phyloP scores from a whole-genome alignment of 30 jellyfish, hydroid and myxozoan genomes.

The Turritopsis rubra region DNA sequence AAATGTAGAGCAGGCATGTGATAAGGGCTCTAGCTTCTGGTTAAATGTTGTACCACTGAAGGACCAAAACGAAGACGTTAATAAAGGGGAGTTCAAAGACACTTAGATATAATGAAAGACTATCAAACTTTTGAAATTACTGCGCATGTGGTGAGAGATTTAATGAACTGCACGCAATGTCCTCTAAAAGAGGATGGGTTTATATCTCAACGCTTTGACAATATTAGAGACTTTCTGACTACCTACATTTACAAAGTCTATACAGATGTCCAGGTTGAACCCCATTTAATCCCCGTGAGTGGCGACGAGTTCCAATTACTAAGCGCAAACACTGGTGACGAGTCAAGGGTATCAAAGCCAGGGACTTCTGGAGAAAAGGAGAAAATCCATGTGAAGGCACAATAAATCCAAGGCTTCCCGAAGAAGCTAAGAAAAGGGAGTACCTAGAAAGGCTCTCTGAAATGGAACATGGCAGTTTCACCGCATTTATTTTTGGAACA shows the following conservation, averaged over 20 bases:
- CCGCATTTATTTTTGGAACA: background rate
- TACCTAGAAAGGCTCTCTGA: background rate
- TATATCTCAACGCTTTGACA: too few relatives aligned
- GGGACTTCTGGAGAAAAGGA: background rate
- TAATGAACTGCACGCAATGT: background rate
- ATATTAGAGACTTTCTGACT: too few relatives aligned
- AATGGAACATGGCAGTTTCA: background rate
- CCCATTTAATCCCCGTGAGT: background rate
- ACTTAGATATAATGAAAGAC: background rate
- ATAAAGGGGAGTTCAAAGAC: background rate
- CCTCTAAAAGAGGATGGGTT: background rate
- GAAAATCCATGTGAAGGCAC: background rate
- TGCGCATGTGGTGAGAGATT: background rate
- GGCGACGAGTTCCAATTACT: background rate
- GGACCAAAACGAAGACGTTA: background rate
- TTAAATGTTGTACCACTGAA: background rate
- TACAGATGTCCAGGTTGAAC: background rate
- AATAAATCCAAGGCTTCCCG: too few relatives aligned
- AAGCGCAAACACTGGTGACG: background rate
- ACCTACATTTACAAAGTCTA: too few relatives aligned
- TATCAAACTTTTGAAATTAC: background rate
- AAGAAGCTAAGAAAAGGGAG: background rate
- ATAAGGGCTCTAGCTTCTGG: background rate
- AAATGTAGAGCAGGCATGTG: background rate
- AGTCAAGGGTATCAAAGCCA: background rate